Conservation (phyloP, 1,140 invertebrate genomes). For the Panagrolaimus sp. region DNA sequence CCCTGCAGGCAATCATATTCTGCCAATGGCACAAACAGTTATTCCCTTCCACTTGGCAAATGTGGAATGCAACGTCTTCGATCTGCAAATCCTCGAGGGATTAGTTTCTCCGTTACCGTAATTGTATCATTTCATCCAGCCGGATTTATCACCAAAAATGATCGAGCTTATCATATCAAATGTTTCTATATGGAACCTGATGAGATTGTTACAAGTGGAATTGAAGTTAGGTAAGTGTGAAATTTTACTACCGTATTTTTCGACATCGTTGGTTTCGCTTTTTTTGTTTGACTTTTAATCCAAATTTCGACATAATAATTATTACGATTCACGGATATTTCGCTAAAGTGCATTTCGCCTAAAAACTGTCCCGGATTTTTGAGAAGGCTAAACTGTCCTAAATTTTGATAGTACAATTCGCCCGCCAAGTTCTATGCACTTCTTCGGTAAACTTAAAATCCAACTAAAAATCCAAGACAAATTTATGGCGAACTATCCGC, state of each 20-base stretch:
- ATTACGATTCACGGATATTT: too few species aligned
- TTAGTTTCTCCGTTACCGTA: conserved; percentile 55
- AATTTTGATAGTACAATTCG: too few species aligned
- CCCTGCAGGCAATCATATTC: conserved; percentile 52
- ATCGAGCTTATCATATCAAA: conserved; percentile 52
- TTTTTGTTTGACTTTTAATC: too few species aligned
- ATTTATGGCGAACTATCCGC: too few species aligned
- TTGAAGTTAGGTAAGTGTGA: conserved; percentile 52
- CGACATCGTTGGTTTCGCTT: background rate
- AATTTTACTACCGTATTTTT: too few species aligned
- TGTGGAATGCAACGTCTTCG: conserved; percentile 57
- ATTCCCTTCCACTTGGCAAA: conserved; percentile 47
- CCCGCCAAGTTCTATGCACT: too few species aligned
- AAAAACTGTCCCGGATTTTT: too few species aligned
- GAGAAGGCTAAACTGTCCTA: too few species aligned
- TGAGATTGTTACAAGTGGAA: conserved; percentile 53
- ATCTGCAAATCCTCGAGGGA: conserved; percentile 55
- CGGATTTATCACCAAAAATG: conserved; percentile 58
- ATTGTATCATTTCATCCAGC: conserved; percentile 55
- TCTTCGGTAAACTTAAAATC: too few species aligned
- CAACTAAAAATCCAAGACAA: too few species aligned
- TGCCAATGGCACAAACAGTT: conserved; percentile 50
- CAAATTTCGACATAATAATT: too few species aligned
- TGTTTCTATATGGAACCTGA: conserved; percentile 59
- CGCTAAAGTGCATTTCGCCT: too few species aligned